Evolutionary conservation across 2,888 invertebrate species (phyloP), one percentile per base, ranked within the genome.

Genomic region (Standfussiana lucernea): DNA sequence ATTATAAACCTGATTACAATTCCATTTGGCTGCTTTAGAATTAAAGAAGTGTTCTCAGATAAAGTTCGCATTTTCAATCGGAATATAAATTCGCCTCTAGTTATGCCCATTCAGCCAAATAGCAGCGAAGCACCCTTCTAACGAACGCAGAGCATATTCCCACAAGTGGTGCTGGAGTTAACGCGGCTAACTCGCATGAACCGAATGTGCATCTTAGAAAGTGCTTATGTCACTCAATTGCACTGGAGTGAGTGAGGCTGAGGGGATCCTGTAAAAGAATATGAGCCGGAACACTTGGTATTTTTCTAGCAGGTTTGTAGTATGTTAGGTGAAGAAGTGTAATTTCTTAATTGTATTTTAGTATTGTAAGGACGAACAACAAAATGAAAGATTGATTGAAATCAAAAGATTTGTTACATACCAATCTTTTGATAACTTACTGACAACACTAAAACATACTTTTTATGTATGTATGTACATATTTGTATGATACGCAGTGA

Each of bases 161-260:
- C 24, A 11, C 42, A 75, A 76, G 64, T 75, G 35, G n/a, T 53
- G 0, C 76, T 75, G 15, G 28, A 18, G 62, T 28, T 35, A 64
- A 75, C 45, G 53, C 35, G 24, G 35, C 35, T 45, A 13, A 64
- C 76, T 53, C 50, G 64, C 64, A 64, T 64, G 35, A 64, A 37
- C 53, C 11, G 37, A 76, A 76, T 64, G 35, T 64, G 53, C 76
- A 75, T 75, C 75, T 76, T 28, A 64, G 50, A 35, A 73, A 50
- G 32, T n/a, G 28, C 61, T 75, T 21, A 32, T 21, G 40, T 62
- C 75, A 62, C 75, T 40, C 47, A 28, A 50, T 32, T 50, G 47
- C 47, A 32, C 32, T 24, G 8, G 18, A 32, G 28, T 6, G 24
- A 59, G n/a, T 56, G 21, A 24, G 13, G 32, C 10, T 18, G 18